Conservation (phyloP, 2,888 invertebrate species). For the Pecten maximus region DNA sequence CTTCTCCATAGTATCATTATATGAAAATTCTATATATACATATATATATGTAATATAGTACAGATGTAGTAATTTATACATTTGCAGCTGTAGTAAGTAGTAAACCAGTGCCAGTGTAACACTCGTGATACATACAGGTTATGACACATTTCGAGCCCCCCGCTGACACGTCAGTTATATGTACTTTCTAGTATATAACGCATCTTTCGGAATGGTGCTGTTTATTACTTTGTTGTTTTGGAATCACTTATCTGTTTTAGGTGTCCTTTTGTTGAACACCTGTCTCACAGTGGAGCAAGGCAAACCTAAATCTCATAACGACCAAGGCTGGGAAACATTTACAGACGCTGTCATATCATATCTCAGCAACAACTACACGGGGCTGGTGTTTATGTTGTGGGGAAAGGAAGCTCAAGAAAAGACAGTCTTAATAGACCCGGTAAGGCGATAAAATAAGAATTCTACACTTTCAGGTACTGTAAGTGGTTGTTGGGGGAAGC, state of each 20-base stretch:
- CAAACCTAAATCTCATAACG: no score
- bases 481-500: no score
- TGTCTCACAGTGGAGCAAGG: constrained; percentile 85
- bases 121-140: neutral
- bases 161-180: neutral
- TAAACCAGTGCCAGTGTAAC: neutral
- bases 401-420: constrained; percentile 85
- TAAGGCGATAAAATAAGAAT: constrained; percentile 60
- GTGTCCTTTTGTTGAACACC: constrained; percentile 85
- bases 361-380: constrained; percentile 82
- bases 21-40: no score
- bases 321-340: constrained; percentile 86
- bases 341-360: constrained; percentile 85
- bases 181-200: neutral
- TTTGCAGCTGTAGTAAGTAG: neutral
- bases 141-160: no score
- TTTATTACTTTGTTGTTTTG: neutral
- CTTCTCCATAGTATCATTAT: no score
- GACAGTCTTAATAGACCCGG: constrained; percentile 82
- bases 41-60: no score
- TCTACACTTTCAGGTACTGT: no score
- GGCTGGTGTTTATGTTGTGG: constrained; percentile 86
- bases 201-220: neutral
- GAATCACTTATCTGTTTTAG: constrained; percentile 66
- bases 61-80: no score